Evolutionary conservation across 2,797 vertebrate species (phyloP).

Genomic region (Microctenopoma stevenorrisi): DNA sequence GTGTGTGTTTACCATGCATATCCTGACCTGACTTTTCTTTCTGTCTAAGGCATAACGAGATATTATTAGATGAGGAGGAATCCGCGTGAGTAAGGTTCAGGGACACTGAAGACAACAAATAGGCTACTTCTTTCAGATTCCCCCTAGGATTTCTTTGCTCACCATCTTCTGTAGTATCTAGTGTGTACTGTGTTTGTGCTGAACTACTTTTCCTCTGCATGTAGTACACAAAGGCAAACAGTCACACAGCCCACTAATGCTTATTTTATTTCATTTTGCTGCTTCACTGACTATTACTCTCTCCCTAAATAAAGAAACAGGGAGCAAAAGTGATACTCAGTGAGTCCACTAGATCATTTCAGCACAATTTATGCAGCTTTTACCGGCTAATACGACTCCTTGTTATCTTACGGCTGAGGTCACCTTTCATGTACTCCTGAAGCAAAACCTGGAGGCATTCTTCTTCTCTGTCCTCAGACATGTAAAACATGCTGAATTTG

Average conservation of each 20-base stretch:
- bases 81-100: background rate
- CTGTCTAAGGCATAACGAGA: conserved; percentile 9
- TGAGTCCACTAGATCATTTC: conserved; percentile 36
- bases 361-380: conserved; percentile 49
- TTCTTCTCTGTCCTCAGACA: conserved; percentile 24
- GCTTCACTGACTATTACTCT: conserved; percentile 64
- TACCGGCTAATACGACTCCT: conserved; percentile 23
- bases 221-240: conserved; percentile 30
- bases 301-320: conserved; percentile 54
- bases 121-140: conserved; percentile 19
- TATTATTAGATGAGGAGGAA: background rate
- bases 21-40: conserved; percentile 11
- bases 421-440: conserved; percentile 38
- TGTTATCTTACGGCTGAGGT: conserved; percentile 39
- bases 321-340: conserved; percentile 24
- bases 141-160: conserved; percentile 26
- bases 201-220: conserved; percentile 41
- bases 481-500: background rate
- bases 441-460: conserved; percentile 8
- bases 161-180: conserved; percentile 1
- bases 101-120: conserved; percentile 31
- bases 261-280: conserved; percentile 59
- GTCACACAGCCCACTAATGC: conserved; percentile 53
- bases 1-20: background rate
- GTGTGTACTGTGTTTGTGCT: conserved; percentile 21